Percentiles rank a stretch among this genome's conserved stretches.
Conservation (phyloP, 2,888 invertebrate genomes). For the Taenaris catops region DNA sequence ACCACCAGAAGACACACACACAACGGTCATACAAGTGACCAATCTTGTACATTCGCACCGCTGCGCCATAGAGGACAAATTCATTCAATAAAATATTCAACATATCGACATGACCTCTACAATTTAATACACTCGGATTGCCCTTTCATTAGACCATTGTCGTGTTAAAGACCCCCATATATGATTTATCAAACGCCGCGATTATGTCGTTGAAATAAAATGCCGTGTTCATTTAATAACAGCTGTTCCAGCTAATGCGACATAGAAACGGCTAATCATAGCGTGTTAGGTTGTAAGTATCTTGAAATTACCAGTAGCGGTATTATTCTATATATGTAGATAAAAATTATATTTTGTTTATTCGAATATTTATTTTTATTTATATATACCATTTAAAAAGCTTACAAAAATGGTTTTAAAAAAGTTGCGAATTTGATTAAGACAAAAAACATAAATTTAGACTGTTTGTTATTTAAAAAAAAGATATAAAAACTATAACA, state of each 20-base stretch:
- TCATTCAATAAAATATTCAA: slow-evolving; percentile 8
- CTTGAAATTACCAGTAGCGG: slow-evolving; percentile 31
- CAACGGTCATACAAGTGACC: no score
- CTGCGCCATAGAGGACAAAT: no score
- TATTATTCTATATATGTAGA: slow-evolving; percentile 26
- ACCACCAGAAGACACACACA: no score
- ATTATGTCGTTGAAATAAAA: slow-evolving; percentile 28
- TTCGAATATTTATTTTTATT: no score
- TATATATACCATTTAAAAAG: no score
- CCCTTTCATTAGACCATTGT: slow-evolving; percentile 10
- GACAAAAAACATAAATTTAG: no score
- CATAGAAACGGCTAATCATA: slow-evolving; percentile 31
- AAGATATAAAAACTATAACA: no score
- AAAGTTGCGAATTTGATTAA: no score
- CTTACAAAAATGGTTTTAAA: no score
- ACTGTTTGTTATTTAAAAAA: no score
- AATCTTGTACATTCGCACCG: no score
- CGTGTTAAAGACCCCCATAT: slow-evolving; percentile 9
- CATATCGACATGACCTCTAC: slow-evolving; percentile 6
- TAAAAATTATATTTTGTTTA: no score
- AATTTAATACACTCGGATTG: not conserved
- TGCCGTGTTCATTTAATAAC: slow-evolving; percentile 35
- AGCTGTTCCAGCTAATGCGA: slow-evolving; percentile 25
- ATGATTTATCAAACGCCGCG: slow-evolving; percentile 17
- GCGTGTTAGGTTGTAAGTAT: slow-evolving; percentile 43